Evolutionary conservation across 2,797 vertebrate species (phyloP).

Genomic region (Dryobates pubescens): DNA sequence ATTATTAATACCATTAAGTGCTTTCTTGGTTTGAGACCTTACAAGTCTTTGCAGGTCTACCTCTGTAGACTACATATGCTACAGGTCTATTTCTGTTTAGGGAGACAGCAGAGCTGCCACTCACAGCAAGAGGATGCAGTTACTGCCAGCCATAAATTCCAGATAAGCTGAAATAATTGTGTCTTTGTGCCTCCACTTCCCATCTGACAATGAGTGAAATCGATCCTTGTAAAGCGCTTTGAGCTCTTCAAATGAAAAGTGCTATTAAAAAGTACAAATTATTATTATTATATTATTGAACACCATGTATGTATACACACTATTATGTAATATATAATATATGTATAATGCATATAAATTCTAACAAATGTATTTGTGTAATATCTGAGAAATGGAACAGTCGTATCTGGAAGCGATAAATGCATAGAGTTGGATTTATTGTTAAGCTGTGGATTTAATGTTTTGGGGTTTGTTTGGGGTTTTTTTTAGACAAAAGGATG

Average conservation of each 20-base stretch:
- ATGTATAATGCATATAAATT: conserved; percentile 86
- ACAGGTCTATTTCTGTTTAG: neutral
- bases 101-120: neutral
- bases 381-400: conserved; percentile 81
- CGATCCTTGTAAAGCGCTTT: conserved; percentile 46
- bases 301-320: conserved; percentile 82
- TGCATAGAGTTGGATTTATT: conserved; percentile 82
- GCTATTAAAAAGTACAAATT: conserved; percentile 66
- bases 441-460: conserved; percentile 83
- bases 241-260: conserved; percentile 65
- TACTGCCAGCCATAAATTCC: neutral
- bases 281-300: conserved; percentile 75
- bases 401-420: conserved; percentile 81
- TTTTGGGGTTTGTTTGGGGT: conserved; percentile 52
- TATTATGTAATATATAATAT: conserved; percentile 86
- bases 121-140: neutral
- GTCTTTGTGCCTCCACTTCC: conserved; percentile 35
- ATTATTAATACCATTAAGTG: conserved; percentile 1
- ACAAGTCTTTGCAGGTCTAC: conserved; percentile 71
- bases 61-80: neutral
- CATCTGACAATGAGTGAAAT: conserved; percentile 34
- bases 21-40: conserved; percentile 31
- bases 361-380: conserved; percentile 83
- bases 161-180: neutral
- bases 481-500: conserved; percentile 81